A percentile compares a stretch with the other conserved stretches of the same genome.
These are phyloP conservation scores for Sinonovacula constricta DNA, from an alignment of 1,140 invertebrate species.

Conservation along the genomic window DNA sequence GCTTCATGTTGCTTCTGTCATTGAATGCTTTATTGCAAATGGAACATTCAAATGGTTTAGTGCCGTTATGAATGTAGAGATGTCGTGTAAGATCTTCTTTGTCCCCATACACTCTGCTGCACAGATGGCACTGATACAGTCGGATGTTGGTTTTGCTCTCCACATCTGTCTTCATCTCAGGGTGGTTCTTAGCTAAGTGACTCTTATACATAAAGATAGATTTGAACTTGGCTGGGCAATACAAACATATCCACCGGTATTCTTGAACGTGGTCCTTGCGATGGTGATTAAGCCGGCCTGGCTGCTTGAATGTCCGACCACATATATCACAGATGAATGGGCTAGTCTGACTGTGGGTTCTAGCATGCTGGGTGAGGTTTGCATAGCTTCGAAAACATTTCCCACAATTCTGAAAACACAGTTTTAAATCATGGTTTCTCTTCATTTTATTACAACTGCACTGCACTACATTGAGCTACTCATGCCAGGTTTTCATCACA, in stretches of 20 bases:
- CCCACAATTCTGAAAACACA: slow-evolving; percentile 87
- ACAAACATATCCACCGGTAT: slow-evolving; percentile 37
- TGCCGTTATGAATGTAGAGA: slow-evolving; percentile 44
- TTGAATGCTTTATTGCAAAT: slow-evolving; percentile 66
- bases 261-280: slow-evolving; percentile 29
- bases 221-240: slow-evolving; percentile 39
- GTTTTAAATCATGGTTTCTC: slow-evolving; percentile 98
- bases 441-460: slow-evolving; percentile 98
- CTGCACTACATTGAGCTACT: slow-evolving; percentile 95
- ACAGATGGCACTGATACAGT: slow-evolving; percentile 40
- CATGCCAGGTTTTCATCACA: slow-evolving; percentile 98
- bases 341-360: slow-evolving; percentile 96
- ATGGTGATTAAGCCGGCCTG: slow-evolving; percentile 44
- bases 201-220: slow-evolving; percentile 46
- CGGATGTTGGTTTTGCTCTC: slow-evolving; percentile 34
- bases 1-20: slow-evolving; percentile 43
- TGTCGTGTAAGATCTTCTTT: slow-evolving; percentile 46
- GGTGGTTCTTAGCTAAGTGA: slow-evolving; percentile 40
- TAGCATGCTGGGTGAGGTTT: slow-evolving; percentile 98
- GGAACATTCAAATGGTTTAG: slow-evolving; percentile 63
- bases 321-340: slow-evolving; percentile 96
- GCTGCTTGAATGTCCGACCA: slow-evolving; percentile 67
- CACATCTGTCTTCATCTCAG: slow-evolving; percentile 34
- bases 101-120: slow-evolving; percentile 42
- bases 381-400: slow-evolving; percentile 98